A percentile compares a stretch with the other conserved stretches of the same genome.
Evolutionary conservation across 2,888 invertebrate species (phyloP).

Genomic region (Carcina quercana): DNA sequence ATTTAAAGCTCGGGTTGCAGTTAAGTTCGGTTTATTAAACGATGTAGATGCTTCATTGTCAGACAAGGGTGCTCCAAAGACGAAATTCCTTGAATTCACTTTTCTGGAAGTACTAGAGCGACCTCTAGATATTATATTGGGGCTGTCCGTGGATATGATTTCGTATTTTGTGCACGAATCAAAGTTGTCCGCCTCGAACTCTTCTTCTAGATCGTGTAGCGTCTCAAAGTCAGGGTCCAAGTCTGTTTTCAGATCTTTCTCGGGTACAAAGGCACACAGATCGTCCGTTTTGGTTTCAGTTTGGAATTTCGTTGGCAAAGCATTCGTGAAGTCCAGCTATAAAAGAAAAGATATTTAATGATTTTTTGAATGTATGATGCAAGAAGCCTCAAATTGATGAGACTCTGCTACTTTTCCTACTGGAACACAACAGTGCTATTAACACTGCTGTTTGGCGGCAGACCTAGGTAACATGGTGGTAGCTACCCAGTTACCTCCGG

Average conservation of each 20-base stretch:
- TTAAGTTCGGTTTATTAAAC: slow-evolving; percentile 42
- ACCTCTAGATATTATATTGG: slow-evolving; percentile 58
- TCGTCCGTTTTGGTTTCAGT: slow-evolving; percentile 18
- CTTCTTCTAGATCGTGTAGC: slow-evolving; percentile 60
- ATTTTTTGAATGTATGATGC: not conserved
- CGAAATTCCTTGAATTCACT: slow-evolving; percentile 46
- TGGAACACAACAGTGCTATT: too few relatives aligned
- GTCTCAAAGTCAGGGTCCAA: slow-evolving; percentile 49
- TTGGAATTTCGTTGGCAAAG: slow-evolving; percentile 29
- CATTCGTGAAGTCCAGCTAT: slow-evolving; percentile 55
- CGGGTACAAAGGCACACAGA: slow-evolving; percentile 37
- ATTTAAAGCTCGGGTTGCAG: slow-evolving; percentile 50
- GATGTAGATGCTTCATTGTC: slow-evolving; percentile 57
- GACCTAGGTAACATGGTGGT: too few relatives aligned
- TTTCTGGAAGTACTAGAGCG: slow-evolving; percentile 39
- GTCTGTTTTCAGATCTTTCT: slow-evolving; percentile 28
- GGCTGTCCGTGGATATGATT: slow-evolving; percentile 67
- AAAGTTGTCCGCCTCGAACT: slow-evolving; percentile 55
- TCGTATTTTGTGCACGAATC: slow-evolving; percentile 64
- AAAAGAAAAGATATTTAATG: slow-evolving; percentile 17
- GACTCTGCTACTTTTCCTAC: too few relatives aligned
- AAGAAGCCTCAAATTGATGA: too few relatives aligned
- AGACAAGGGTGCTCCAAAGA: slow-evolving; percentile 59
- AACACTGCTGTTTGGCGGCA: too few relatives aligned
- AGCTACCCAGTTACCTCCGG: too few relatives aligned